A percentile compares a stretch with the other conserved stretches of the same genome.
Evolutionary conservation across 2,113 vertebrate genomes (phyloP).

Genomic region (Dryoscopus gambensis): DNA sequence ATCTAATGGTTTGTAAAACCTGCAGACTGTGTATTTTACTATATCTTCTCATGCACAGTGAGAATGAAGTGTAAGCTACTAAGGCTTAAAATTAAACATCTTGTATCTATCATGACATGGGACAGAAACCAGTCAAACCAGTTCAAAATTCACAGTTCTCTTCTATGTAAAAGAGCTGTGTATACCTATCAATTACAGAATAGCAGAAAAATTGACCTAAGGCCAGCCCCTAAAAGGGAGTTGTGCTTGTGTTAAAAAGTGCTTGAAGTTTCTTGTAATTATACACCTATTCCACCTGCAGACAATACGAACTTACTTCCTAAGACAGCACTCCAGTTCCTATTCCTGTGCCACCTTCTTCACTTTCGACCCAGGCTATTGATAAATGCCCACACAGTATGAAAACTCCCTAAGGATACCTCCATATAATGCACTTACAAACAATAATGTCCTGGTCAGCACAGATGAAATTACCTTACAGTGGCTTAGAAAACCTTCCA

Average conservation of each 20-base stretch:
- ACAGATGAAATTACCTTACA: slow-evolving; percentile 44
- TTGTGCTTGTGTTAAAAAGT: not conserved
- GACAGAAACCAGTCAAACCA: not conserved
- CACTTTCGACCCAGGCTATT: not conserved
- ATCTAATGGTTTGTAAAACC: not conserved
- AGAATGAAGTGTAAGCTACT: not conserved
- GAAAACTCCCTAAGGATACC: not conserved
- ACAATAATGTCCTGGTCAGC: not conserved
- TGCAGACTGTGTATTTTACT: not conserved
- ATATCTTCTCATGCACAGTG: not conserved
- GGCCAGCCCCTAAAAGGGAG: not conserved
- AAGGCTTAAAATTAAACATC: not conserved
- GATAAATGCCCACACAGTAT: not conserved
- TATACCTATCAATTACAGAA: not conserved
- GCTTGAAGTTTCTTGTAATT: not conserved
- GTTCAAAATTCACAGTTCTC: not conserved
- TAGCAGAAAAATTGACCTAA: not conserved
- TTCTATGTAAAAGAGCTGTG: not conserved
- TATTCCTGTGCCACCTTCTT: not conserved
- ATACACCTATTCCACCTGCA: not conserved
- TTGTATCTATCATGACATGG: not conserved
- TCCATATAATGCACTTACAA: not conserved
- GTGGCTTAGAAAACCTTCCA: not conserved
- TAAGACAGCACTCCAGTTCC: not conserved
- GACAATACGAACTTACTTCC: not conserved